A percentile compares a stretch with the other conserved stretches of the same genome.
phyloP scores from a whole-genome alignment of 1,140 invertebrate species.

The Orchesella cincta region DNA sequence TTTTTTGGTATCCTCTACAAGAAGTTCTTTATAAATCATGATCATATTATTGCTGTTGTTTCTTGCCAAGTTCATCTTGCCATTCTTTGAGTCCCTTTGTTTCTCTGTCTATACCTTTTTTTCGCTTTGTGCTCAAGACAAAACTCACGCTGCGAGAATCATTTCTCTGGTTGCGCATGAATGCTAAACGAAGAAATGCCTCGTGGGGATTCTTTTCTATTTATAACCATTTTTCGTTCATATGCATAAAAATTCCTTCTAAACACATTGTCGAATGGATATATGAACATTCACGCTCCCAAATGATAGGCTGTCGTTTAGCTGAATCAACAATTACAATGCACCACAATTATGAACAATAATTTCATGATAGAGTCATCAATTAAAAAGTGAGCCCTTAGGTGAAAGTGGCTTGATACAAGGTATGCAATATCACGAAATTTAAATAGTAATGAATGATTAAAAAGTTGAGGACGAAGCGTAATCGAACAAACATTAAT shows the following conservation, averaged over 20 bases:
- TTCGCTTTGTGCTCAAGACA: neutral
- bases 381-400: constrained; percentile 15
- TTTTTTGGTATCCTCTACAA: neutral
- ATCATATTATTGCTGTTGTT: neutral
- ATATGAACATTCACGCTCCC: neutral
- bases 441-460: neutral
- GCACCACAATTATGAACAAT: neutral
- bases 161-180: constrained; percentile 14
- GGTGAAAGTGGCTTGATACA: neutral
- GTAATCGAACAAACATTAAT: constrained; percentile 1
- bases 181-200: constrained; percentile 9
- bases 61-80: constrained; percentile 4
- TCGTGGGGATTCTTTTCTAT: constrained; percentile 15
- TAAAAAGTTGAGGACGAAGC: neutral
- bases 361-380: constrained; percentile 13
- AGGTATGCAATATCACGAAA: neutral
- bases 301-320: neutral
- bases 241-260: neutral
- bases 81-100: neutral
- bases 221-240: neutral
- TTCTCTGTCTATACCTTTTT: neutral
- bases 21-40: neutral
- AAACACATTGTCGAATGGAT: neutral
- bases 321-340: constrained; percentile 6
- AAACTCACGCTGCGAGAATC: neutral